Evolutionary conservation across 2,888 invertebrate species (phyloP).

Genomic region (Dynastes grantii): DNA sequence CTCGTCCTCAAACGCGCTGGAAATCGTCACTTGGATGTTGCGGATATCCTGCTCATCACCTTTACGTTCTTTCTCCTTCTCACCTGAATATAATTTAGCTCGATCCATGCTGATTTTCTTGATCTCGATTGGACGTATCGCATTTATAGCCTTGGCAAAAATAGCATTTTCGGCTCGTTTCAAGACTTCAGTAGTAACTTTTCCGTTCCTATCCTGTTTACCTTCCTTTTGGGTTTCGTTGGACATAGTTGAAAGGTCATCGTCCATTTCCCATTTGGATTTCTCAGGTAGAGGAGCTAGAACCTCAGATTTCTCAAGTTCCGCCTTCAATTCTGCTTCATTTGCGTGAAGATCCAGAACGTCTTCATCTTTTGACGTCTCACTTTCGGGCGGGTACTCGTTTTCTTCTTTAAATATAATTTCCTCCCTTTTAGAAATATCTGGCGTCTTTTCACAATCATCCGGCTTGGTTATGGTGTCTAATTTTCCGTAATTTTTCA

Average conservation of each 20-base stretch:
- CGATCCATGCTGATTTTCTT: conserved; percentile 82
- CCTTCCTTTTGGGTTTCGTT: conserved; percentile 63
- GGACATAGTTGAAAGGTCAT: conserved; percentile 74
- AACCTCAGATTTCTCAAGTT: conserved; percentile 74
- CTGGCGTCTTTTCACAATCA: conserved; percentile 52
- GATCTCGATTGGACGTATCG: conserved; percentile 83
- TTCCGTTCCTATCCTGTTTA: conserved; percentile 73
- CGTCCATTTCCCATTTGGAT: conserved; percentile 92
- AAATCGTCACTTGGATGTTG: conserved; percentile 75
- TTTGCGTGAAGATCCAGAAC: conserved; percentile 76
- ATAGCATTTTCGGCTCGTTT: conserved; percentile 94
- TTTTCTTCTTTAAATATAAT: conserved; percentile 58
- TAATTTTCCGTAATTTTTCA: conserved; percentile 74
- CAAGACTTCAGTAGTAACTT: conserved; percentile 89
- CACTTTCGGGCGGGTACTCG: conserved; percentile 49
- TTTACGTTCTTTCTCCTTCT: conserved; percentile 61
- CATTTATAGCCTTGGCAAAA: conserved; percentile 90
- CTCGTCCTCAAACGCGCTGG: conserved; percentile 68
- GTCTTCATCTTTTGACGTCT: conserved; percentile 64
- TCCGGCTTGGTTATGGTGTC: conserved; percentile 62
- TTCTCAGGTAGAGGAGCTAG: conserved; percentile 84
- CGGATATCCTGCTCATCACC: conserved; percentile 64
- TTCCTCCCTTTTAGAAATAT: conserved; percentile 55
- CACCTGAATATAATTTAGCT: conserved; percentile 78
- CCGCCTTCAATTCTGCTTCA: conserved; percentile 73